phyloP scores from a whole-genome alignment of 2,113 vertebrate genomes.

The Panthera uncia region DNA sequence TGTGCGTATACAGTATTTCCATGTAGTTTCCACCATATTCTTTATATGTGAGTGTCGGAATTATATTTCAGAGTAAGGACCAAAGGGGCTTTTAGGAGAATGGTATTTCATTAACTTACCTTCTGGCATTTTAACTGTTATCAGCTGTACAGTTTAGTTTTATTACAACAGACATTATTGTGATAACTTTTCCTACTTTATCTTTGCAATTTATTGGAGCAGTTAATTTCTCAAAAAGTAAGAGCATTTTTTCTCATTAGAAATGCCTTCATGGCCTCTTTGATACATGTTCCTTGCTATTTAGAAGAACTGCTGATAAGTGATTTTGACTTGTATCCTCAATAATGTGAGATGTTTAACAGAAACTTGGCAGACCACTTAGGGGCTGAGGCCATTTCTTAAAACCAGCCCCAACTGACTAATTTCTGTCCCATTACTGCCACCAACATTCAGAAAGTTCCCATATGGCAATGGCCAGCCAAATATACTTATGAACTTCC shows the following conservation, averaged over 20 bases:
- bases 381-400: conserved; percentile 63
- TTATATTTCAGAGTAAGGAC: conserved; percentile 64
- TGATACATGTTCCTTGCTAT: conserved; percentile 76
- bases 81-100: conserved; percentile 65
- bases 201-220: conserved; percentile 87
- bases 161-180: conserved; percentile 84
- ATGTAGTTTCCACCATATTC: conserved; percentile 18
- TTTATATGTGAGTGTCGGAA: conserved; percentile 61
- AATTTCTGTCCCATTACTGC: conserved; percentile 52
- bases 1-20: neutral
- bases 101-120: conserved; percentile 74
- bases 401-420: conserved; percentile 60
- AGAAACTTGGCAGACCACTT: conserved; percentile 73
- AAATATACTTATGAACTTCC: conserved; percentile 39
- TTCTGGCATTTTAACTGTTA: conserved; percentile 80
- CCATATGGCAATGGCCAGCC: neutral
- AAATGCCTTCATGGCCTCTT: conserved; percentile 81
- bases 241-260: conserved; percentile 83
- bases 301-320: conserved; percentile 80
- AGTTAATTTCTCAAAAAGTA: conserved; percentile 86
- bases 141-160: conserved; percentile 76
- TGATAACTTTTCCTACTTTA: conserved; percentile 87
- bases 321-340: conserved; percentile 77
- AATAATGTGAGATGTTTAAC: conserved; percentile 78
- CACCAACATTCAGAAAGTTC: conserved; percentile 54